Evolutionary conservation across 2,888 invertebrate genomes (phyloP).

Genomic region (Abrostola tripartita): DNA sequence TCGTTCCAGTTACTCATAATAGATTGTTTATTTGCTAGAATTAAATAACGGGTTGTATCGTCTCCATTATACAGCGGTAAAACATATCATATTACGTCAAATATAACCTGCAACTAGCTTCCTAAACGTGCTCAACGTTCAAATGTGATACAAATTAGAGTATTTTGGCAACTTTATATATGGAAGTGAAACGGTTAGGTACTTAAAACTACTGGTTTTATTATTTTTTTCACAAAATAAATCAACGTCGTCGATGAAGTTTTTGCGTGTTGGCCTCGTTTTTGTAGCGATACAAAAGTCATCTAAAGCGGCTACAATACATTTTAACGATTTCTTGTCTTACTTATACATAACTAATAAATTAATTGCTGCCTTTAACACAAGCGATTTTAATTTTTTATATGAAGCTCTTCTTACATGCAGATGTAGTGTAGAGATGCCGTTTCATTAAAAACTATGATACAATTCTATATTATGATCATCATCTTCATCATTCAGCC

Average conservation of each 20-base stretch:
- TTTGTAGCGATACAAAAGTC: constrained; percentile 16
- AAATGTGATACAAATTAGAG: constrained; percentile 53
- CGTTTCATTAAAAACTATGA: too few species aligned
- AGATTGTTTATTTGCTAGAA: too few species aligned
- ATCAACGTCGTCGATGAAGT: constrained; percentile 18
- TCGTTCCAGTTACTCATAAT: too few species aligned
- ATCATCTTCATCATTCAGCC: too few species aligned
- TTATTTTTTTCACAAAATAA: constrained; percentile 40
- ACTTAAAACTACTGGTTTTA: constrained; percentile 39
- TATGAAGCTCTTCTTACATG: too few species aligned
- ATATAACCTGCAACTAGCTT: constrained; percentile 43
- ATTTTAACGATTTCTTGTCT: too few species aligned
- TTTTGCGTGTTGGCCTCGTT: background rate
- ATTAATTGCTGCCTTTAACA: too few species aligned
- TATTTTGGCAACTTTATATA: constrained; percentile 66
- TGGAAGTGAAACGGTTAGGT: constrained; percentile 60
- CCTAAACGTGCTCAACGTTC: constrained; percentile 52
- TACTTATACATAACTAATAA: too few species aligned
- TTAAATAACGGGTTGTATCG: background rate
- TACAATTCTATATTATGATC: too few species aligned
- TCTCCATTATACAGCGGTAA: constrained; percentile 6
- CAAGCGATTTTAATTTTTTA: too few species aligned
- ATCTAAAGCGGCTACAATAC: background rate
- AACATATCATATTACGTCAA: constrained; percentile 23
- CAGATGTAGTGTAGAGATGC: too few species aligned